Conservation (phyloP, 2,797 vertebrate genomes). For the Eurystomus glaucurus region DNA sequence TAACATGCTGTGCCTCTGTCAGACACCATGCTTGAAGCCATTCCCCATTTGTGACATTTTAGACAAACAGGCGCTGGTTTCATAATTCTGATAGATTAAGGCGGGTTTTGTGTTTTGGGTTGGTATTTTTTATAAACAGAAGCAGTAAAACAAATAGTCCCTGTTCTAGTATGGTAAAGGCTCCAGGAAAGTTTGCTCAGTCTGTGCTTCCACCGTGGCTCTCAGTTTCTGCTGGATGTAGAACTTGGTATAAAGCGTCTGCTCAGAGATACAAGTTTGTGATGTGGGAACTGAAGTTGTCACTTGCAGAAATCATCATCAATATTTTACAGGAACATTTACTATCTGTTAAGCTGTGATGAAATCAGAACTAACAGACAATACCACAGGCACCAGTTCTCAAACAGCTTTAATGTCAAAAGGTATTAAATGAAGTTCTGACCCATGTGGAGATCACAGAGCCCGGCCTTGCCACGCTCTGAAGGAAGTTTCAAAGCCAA, state of each 20-base stretch:
- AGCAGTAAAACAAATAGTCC: neutral
- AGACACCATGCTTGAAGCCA: accelerated
- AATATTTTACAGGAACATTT: slow-evolving; percentile 31
- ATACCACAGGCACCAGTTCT: slow-evolving; percentile 33
- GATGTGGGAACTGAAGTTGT: neutral
- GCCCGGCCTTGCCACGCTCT: neutral
- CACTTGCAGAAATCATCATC: slow-evolving; percentile 9
- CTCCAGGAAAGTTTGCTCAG: neutral
- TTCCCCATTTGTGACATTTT: neutral
- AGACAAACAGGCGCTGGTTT: neutral
- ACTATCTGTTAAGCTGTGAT: neutral
- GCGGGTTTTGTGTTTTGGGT: neutral
- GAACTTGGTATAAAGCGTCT: neutral
- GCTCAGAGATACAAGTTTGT: neutral
- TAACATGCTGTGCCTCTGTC: neutral
- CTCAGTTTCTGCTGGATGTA: neutral
- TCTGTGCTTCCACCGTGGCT: neutral
- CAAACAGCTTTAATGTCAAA: slow-evolving; percentile 35
- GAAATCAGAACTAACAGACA: slow-evolving; percentile 49
- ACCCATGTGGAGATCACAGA: slow-evolving; percentile 23
- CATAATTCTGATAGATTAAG: neutral
- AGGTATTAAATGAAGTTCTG: slow-evolving; percentile 48
- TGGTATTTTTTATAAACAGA: neutral
- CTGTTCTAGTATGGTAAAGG: neutral
- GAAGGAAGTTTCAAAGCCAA: slow-evolving; percentile 6